A percentile compares a stretch with the other conserved stretches of the same genome.
Evolutionary conservation across 2,888 invertebrate genomes (phyloP).

Genomic region (Limenitis camilla): DNA sequence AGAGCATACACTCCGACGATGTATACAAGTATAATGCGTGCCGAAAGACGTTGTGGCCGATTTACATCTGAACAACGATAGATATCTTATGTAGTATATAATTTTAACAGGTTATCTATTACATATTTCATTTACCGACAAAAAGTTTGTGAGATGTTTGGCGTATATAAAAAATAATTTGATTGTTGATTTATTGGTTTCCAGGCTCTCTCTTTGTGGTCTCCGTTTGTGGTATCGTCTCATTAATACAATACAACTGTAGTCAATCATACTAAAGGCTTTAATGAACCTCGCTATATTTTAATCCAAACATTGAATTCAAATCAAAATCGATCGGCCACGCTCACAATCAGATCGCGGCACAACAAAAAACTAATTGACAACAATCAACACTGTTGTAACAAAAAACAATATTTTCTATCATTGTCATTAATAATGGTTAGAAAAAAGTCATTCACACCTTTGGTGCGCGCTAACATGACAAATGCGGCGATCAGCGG

Average conservation of each 20-base stretch:
- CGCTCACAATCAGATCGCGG: slow-evolving; percentile 56
- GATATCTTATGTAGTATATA: too few species aligned
- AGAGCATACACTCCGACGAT: too few species aligned
- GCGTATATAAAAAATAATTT: too few species aligned
- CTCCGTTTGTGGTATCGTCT: slow-evolving; percentile 15
- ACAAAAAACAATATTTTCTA: slow-evolving; percentile 71
- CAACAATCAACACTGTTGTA: slow-evolving; percentile 68
- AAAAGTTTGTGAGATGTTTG: too few species aligned
- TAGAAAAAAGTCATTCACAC: slow-evolving; percentile 72
- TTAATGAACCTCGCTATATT: slow-evolving; percentile 59
- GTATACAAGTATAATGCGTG: too few species aligned
- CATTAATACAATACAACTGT: slow-evolving; percentile 29
- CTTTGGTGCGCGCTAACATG: slow-evolving; percentile 70
- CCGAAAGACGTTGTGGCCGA: too few species aligned
- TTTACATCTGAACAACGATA: too few species aligned
- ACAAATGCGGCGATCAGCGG: slow-evolving; percentile 64
- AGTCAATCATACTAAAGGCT: slow-evolving; percentile 49
- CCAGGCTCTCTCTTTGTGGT: slow-evolving; percentile 2
- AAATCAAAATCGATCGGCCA: slow-evolving; percentile 61
- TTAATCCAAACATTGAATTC: slow-evolving; percentile 69
- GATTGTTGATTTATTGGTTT: too few species aligned
- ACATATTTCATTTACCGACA: too few species aligned
- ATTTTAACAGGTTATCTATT: too few species aligned
- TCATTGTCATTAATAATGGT: slow-evolving; percentile 71
- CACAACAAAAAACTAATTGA: slow-evolving; percentile 70